Evolutionary conservation across 2,888 invertebrate species (phyloP).

Genomic region (Mythimna ferrago): DNA sequence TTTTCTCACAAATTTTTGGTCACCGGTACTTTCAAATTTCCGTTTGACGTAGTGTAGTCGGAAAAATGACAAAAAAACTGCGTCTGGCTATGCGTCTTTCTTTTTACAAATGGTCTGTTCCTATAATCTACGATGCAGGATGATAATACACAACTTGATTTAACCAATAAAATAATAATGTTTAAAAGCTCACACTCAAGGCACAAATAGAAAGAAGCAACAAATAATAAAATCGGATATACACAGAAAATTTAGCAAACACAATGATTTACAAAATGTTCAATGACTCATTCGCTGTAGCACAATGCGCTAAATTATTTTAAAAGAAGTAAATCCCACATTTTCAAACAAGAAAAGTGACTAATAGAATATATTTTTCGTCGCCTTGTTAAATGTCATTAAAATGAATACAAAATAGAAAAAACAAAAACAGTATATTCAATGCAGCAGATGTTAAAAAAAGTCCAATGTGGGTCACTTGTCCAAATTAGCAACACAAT

Average conservation of each 20-base stretch:
- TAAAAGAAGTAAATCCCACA: not conserved
- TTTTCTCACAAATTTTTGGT: too few relatives aligned
- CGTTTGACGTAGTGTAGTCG: too few relatives aligned
- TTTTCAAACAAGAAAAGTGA: slow-evolving; percentile 23
- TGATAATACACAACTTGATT: not conserved
- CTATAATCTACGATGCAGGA: too few relatives aligned
- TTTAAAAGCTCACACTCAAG: not conserved
- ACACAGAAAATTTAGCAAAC: not conserved
- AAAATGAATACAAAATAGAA: slow-evolving; percentile 40
- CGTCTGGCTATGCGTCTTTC: not conserved
- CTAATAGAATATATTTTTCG: slow-evolving; percentile 4
- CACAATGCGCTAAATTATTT: slow-evolving; percentile 22
- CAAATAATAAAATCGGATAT: not conserved
- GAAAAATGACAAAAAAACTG: not conserved
- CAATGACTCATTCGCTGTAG: slow-evolving; percentile 14
- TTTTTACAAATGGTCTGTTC: too few relatives aligned
- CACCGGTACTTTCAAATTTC: too few relatives aligned
- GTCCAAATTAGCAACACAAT: slow-evolving; percentile 45
- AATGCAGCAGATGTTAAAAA: slow-evolving; percentile 39
- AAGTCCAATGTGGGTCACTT: slow-evolving; percentile 55
- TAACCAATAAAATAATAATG: not conserved
- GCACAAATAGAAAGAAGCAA: not conserved
- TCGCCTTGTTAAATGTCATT: slow-evolving; percentile 35
- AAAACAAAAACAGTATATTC: slow-evolving; percentile 18
- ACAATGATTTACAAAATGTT: not conserved